A percentile compares a stretch with the other conserved stretches of the same genome.
These are phyloP conservation scores for Mamestra brassicae DNA, from an alignment of 2,888 invertebrate species.

Conservation along the genomic window DNA sequence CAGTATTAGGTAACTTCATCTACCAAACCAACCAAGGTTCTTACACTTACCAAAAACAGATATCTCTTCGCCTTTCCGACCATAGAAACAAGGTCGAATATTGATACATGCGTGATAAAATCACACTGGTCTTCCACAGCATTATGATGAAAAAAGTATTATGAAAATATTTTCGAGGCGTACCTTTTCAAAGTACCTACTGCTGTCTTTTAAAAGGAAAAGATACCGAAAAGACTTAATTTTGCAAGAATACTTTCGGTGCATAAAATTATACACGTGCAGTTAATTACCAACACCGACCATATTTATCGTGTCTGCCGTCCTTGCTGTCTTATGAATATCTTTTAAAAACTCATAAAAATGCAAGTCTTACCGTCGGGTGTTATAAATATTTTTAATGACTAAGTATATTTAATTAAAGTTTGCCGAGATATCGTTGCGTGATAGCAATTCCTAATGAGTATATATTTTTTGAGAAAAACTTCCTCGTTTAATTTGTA, in stretches of 20 bases:
- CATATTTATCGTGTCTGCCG: constrained; percentile 49
- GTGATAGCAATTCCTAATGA: constrained; percentile 76
- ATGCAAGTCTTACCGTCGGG: constrained; percentile 80
- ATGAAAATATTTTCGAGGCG: neutral
- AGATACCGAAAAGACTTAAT: neutral
- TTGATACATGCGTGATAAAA: too few relatives aligned
- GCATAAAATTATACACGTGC: constrained; percentile 31
- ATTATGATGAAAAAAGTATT: too few relatives aligned
- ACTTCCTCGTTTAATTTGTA: constrained; percentile 30
- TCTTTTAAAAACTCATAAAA: constrained; percentile 85
- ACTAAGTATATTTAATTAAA: constrained; percentile 82
- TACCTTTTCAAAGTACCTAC: neutral
- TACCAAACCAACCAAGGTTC: too few relatives aligned
- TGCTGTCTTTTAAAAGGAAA: neutral
- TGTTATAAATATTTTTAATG: constrained; percentile 89
- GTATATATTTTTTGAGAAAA: constrained; percentile 67
- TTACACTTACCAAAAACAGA: too few relatives aligned
- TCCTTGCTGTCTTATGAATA: constrained; percentile 66
- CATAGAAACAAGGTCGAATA: too few relatives aligned
- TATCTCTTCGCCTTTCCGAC: too few relatives aligned
- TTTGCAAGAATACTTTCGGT: constrained; percentile 1
- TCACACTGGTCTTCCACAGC: too few relatives aligned
- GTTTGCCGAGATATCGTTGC: constrained; percentile 73
- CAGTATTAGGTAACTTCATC: too few relatives aligned
- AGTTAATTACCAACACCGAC: constrained; percentile 42